phyloP scores from a whole-genome alignment of 2,113 vertebrate genomes.

The Melanerpes aurifrons region DNA sequence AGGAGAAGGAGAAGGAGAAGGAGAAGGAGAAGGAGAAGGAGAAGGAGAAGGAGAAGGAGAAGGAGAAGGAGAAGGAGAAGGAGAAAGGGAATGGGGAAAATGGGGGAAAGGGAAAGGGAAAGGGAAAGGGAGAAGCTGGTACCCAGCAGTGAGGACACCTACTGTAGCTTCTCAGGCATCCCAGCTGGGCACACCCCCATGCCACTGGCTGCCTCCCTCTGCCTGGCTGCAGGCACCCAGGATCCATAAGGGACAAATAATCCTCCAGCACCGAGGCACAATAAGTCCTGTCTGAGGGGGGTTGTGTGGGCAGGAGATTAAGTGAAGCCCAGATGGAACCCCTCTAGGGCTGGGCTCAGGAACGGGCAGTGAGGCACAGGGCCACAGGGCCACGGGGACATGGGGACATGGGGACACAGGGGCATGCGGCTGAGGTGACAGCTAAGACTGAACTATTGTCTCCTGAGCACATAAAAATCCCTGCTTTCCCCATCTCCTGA shows the following conservation, averaged over 20 bases:
- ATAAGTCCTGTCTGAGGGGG: not conserved
- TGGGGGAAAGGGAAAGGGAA: too few relatives aligned
- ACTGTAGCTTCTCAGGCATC: not conserved
- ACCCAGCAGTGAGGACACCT: too few relatives aligned
- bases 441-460: fast-evolving
- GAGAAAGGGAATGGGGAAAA: too few relatives aligned
- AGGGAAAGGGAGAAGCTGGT: not conserved
- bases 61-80: not conserved
- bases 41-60: not conserved
- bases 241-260: not conserved
- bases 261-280: not conserved
- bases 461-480: not conserved
- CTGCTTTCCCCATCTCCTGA: fast-evolving
- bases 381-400: not conserved
- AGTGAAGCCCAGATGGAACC: not conserved
- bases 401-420: too few relatives aligned
- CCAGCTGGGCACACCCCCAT: fast-evolving
- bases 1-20: too few relatives aligned
- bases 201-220: not conserved
- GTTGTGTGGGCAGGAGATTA: not conserved
- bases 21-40: too few relatives aligned
- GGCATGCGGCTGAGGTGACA: not conserved
- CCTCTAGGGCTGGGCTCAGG: fast-evolving
- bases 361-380: not conserved
- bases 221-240: fast-evolving